These are phyloP conservation scores for Bettongia penicillata DNA, from an alignment of 2,113 vertebrate species.

Conservation along the genomic window DNA sequence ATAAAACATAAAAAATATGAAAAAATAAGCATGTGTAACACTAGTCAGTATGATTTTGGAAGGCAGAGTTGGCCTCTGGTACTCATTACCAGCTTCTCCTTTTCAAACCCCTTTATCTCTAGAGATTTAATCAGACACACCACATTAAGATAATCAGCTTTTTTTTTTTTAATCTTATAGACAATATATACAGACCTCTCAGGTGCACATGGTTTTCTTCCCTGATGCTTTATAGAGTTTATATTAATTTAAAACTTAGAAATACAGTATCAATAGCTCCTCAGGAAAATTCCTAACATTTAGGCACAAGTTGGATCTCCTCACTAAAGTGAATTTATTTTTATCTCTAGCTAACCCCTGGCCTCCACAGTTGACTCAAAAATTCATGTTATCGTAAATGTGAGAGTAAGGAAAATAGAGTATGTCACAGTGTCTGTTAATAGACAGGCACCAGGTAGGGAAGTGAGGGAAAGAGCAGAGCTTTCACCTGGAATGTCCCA, in stretches of 20 bases:
- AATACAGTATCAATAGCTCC: background rate
- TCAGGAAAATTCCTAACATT: background rate
- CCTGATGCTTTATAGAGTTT: background rate
- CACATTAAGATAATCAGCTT: background rate
- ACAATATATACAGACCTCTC: background rate
- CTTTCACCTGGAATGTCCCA: background rate
- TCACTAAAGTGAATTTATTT: background rate
- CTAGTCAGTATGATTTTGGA: background rate
- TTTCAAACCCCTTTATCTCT: background rate
- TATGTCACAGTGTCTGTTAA: background rate
- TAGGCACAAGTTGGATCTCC: background rate
- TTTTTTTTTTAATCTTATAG: background rate
- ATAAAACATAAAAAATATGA: background rate
- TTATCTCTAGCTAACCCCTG: background rate
- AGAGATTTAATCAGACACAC: background rate
- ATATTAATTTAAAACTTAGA: background rate
- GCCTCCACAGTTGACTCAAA: background rate
- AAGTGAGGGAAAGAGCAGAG: background rate
- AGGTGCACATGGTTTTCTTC: background rate
- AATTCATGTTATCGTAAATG: background rate
- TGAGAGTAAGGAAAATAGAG: background rate
- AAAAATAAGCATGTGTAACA: background rate
- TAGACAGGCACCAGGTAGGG: background rate
- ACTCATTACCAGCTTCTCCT: background rate
- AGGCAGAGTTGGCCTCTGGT: background rate